Conservation (phyloP, 2,888 invertebrate genomes). For the Andrena flavipes region DNA sequence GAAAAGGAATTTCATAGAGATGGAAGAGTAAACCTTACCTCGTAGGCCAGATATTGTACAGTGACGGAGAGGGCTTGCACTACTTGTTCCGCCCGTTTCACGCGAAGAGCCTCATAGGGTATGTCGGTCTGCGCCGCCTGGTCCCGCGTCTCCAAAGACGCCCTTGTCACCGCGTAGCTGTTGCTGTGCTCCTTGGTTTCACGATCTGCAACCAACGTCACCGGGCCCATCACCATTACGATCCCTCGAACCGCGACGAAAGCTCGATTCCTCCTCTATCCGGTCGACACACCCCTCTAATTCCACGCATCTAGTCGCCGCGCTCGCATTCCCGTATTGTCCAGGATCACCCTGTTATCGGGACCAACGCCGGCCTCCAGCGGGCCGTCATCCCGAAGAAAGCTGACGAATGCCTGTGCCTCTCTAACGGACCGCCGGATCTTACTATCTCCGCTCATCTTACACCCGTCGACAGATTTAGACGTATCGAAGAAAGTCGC, state of each 20-base stretch:
- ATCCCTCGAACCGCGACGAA: constrained; percentile 15
- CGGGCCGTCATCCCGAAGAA: constrained; percentile 9
- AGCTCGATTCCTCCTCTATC: constrained; percentile 9
- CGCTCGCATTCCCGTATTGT: background rate
- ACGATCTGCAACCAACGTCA: constrained; percentile 80
- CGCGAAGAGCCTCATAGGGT: constrained; percentile 74
- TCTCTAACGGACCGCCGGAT: background rate
- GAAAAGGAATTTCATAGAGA: background rate
- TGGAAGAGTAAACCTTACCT: constrained; percentile 81
- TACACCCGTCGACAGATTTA: constrained; percentile 25
- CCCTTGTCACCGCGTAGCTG: constrained; percentile 60
- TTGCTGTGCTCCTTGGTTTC: constrained; percentile 72
- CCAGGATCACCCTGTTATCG: constrained; percentile 4
- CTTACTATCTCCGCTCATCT: constrained; percentile 17
- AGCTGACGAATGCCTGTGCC: background rate
- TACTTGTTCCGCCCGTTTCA: constrained; percentile 87
- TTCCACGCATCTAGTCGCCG: constrained; percentile 24
- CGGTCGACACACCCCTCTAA: constrained; percentile 5
- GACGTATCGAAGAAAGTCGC: constrained; percentile 54
- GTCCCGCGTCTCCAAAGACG: constrained; percentile 83
- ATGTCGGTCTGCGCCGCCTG: constrained; percentile 84
- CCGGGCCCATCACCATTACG: constrained; percentile 73
- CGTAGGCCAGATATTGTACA: constrained; percentile 92
- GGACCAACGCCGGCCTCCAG: background rate
- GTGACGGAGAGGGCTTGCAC: constrained; percentile 94